Conservation (phyloP, 2,113 vertebrate species). For the Brienomyrus brachyistius region DNA sequence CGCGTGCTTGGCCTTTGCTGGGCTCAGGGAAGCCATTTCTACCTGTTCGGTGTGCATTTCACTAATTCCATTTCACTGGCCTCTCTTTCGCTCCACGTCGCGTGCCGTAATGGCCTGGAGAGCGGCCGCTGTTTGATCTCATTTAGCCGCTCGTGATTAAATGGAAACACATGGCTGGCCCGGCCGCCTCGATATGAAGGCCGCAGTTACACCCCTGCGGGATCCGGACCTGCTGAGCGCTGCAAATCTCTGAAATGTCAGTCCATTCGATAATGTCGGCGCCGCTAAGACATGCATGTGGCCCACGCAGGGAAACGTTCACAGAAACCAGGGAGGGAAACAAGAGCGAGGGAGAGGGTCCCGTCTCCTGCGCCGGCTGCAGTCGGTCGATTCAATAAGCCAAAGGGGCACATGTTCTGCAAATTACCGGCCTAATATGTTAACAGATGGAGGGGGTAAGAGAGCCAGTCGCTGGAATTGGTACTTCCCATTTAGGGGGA, state of each 20-base stretch:
- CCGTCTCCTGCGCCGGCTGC: slow-evolving; percentile 21
- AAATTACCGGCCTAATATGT: slow-evolving; percentile 35
- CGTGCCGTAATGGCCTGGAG: slow-evolving; percentile 60
- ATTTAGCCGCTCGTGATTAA: slow-evolving; percentile 69
- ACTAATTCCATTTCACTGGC: not conserved
- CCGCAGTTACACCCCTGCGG: slow-evolving; percentile 64
- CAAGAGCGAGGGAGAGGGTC: not conserved
- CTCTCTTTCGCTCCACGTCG: slow-evolving; percentile 26
- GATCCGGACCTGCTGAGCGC: slow-evolving; percentile 75
- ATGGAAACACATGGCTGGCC: slow-evolving; percentile 73
- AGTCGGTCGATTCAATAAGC: slow-evolving; percentile 50
- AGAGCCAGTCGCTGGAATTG: not conserved
- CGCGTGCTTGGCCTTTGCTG: not conserved
- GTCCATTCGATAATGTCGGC: slow-evolving; percentile 84
- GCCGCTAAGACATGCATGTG: slow-evolving; percentile 56
- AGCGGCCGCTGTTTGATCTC: slow-evolving; percentile 66
- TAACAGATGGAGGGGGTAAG: slow-evolving; percentile 29
- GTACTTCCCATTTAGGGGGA: slow-evolving; percentile 19
- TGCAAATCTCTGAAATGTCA: slow-evolving; percentile 93
- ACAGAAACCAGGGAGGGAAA: slow-evolving; percentile 37
- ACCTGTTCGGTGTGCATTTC: not conserved
- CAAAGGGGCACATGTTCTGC: slow-evolving; percentile 21
- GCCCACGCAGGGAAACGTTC: slow-evolving; percentile 43
- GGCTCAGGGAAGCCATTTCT: not conserved
- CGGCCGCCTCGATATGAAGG: slow-evolving; percentile 50